These are phyloP conservation scores for Eupithecia exiguata DNA, from an alignment of 2,888 invertebrate genomes.

Conservation along the genomic window DNA sequence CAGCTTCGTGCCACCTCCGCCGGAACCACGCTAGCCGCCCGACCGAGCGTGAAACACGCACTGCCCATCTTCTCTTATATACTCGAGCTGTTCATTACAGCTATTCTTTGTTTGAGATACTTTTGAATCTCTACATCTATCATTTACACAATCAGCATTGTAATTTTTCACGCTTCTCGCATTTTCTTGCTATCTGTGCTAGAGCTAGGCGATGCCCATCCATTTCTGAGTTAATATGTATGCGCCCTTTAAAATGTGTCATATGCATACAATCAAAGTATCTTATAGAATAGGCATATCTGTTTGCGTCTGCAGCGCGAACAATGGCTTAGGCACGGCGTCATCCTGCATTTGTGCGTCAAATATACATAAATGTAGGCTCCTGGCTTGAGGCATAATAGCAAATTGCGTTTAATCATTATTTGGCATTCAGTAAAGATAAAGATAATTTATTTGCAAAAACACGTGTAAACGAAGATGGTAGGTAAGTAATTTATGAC, in stretches of 20 bases:
- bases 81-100: too few relatives aligned
- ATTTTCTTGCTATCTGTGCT: background rate
- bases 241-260: conserved; percentile 34
- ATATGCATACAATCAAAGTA: conserved; percentile 52
- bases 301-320: conserved; percentile 52
- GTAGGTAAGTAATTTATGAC: too few relatives aligned
- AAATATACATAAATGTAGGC: conserved; percentile 38
- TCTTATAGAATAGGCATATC: conserved; percentile 40
- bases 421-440: too few relatives aligned
- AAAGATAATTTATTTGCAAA: too few relatives aligned
- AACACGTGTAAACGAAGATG: too few relatives aligned
- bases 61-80: too few relatives aligned
- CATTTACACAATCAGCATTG: background rate
- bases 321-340: conserved; percentile 50
- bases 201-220: background rate
- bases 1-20: too few relatives aligned
- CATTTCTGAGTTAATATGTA: conserved; percentile 16
- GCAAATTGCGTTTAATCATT: background rate
- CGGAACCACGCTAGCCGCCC: too few relatives aligned
- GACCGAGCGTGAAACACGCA: too few relatives aligned
- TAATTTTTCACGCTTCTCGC: too few relatives aligned
- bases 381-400: background rate
- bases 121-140: background rate
- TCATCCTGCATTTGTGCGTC: conserved; percentile 48
- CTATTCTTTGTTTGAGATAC: background rate